phyloP scores from a whole-genome alignment of 2,797 vertebrate species.

The Danio aesculapii region DNA sequence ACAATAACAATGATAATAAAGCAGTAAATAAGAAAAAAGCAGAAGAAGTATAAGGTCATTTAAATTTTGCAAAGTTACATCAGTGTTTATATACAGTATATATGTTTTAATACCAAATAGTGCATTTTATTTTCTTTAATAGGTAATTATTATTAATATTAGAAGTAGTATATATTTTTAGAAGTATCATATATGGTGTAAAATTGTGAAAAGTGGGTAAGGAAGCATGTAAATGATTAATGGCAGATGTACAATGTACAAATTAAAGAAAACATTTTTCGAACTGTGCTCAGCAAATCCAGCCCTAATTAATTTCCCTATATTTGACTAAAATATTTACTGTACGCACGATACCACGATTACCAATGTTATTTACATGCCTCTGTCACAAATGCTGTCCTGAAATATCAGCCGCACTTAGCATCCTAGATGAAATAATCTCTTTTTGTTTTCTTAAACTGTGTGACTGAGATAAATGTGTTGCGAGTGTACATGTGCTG shows the following conservation, averaged over 20 bases:
- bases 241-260: background rate
- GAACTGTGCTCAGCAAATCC: background rate
- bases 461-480: slow-evolving; percentile 13
- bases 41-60: too few relatives aligned
- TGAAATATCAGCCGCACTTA: slow-evolving; percentile 37
- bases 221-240: background rate
- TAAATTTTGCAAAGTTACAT: too few relatives aligned
- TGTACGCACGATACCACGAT: slow-evolving; percentile 29
- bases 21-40: too few relatives aligned
- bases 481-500: slow-evolving; percentile 32
- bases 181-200: background rate
- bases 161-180: background rate
- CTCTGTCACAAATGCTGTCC: slow-evolving; percentile 27
- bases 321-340: slow-evolving; percentile 49
- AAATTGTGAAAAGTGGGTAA: background rate
- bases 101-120: too few relatives aligned
- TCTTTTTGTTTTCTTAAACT: background rate
- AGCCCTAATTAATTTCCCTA: slow-evolving; percentile 39
- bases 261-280: slow-evolving; percentile 30
- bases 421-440: slow-evolving; percentile 18
- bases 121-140: too few relatives aligned
- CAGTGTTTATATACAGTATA: too few relatives aligned
- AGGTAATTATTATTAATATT: too few relatives aligned
- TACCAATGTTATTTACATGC: slow-evolving; percentile 41
- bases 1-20: too few relatives aligned